A percentile compares a stretch with the other conserved stretches of the same genome.
Evolutionary conservation across 35 echinoderm and acorn worm species (phyloP).

Genomic region (Nesometra sesokonis): DNA sequence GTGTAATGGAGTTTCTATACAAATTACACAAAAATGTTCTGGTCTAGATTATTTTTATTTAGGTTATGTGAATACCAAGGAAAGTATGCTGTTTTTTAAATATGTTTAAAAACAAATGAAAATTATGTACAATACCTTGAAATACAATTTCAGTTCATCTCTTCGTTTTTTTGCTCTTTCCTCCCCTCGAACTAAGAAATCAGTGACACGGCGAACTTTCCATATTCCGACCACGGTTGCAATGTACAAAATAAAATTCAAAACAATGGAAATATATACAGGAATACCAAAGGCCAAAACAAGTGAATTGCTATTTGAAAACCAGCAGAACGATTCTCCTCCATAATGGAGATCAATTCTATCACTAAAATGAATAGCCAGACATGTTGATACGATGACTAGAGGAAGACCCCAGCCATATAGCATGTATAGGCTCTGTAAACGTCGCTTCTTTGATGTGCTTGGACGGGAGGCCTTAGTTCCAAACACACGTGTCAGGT

Average conservation of each 20-base stretch:
- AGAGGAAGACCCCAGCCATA: constrained; percentile 1
- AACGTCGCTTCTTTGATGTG: not conserved
- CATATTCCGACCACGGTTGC: not conserved
- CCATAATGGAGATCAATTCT: not conserved
- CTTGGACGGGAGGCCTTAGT: not conserved
- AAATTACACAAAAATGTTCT: no score
- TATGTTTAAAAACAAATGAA: no score
- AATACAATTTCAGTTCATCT: not conserved
- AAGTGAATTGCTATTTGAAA: not conserved
- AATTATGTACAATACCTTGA: no score
- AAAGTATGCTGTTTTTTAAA: no score
- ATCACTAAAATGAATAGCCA: not conserved
- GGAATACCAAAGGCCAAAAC: not conserved
- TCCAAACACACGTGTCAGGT: not conserved
- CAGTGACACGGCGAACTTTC: not conserved
- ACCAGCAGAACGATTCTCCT: not conserved
- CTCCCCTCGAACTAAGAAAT: not conserved
- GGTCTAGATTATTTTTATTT: no score
- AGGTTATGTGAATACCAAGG: no score
- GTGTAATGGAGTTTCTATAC: no score
- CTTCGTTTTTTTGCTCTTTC: not conserved
- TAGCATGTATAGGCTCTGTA: not conserved
- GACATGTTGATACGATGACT: not conserved
- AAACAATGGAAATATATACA: not conserved
- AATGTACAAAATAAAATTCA: not conserved